Evolutionary conservation across 1,140 invertebrate genomes (phyloP).

Genomic region (Vanessa tameamea): DNA sequence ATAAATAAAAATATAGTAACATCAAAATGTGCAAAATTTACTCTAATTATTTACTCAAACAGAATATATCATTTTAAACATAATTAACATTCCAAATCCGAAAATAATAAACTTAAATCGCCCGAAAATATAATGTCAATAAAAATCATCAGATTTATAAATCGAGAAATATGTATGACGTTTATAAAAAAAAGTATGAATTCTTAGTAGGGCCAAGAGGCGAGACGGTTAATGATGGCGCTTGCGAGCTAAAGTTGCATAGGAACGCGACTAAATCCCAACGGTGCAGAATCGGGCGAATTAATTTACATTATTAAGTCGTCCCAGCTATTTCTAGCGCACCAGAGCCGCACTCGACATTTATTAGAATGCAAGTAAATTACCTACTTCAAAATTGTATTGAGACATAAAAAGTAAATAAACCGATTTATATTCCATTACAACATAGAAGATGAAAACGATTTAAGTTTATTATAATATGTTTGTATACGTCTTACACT

Average conservation of each 20-base stretch:
- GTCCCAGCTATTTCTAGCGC: conserved; percentile 54
- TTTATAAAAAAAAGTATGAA: background rate
- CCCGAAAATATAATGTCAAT: background rate
- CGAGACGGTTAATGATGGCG: conserved; percentile 53
- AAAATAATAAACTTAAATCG: too few species aligned
- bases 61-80: too few species aligned
- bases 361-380: conserved; percentile 16
- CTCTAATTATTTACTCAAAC: too few species aligned
- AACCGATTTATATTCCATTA: conserved; percentile 5
- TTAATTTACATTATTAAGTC: conserved; percentile 69
- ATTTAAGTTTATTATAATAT: background rate
- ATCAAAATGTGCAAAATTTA: too few species aligned
- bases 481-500: background rate
- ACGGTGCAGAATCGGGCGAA: conserved; percentile 55
- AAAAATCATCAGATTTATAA: background rate
- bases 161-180: background rate
- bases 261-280: conserved; percentile 58
- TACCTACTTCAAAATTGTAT: conserved; percentile 12
- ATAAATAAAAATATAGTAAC: background rate
- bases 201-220: conserved; percentile 39
- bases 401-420: conserved; percentile 15
- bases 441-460: background rate
- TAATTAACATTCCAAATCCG: too few species aligned
- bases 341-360: conserved; percentile 37
- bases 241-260: conserved; percentile 40